Evolutionary conservation across 2,797 vertebrate species (phyloP).

Genomic region (Pangasius djambal): DNA sequence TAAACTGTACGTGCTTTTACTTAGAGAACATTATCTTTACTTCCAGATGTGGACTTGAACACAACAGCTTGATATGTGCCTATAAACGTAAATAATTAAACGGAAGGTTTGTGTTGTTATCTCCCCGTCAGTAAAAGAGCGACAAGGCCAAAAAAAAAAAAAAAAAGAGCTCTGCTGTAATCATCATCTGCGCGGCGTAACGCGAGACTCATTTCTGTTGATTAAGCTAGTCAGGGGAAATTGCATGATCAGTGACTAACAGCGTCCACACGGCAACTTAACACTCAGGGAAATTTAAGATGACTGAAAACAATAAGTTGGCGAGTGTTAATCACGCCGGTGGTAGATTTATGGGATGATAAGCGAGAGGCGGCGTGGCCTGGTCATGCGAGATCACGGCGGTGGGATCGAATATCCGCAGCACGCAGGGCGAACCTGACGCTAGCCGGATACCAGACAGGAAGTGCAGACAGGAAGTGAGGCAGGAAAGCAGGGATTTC

Average conservation of each 20-base stretch:
- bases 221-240: neutral
- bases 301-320: neutral
- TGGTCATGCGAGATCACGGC: neutral
- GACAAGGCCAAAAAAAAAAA: too few species aligned
- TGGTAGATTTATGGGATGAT: slow-evolving; percentile 1
- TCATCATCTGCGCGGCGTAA: neutral
- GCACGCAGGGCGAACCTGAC: neutral
- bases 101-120: neutral
- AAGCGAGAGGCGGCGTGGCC: neutral
- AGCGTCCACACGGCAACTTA: neutral
- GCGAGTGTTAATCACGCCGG: slow-evolving; percentile 3
- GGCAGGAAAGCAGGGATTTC: neutral
- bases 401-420: neutral
- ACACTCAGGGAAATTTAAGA: slow-evolving; percentile 1
- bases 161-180: neutral
- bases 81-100: neutral
- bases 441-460: neutral
- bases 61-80: neutral
- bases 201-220: neutral
- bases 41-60: neutral
- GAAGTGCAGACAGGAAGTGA: neutral
- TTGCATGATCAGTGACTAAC: neutral
- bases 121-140: neutral
- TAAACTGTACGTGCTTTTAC: neutral
- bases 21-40: neutral